Base-by-base conservation (phyloP, 1,140 invertebrate species). In the Metaphire vulgaris region DNA sequence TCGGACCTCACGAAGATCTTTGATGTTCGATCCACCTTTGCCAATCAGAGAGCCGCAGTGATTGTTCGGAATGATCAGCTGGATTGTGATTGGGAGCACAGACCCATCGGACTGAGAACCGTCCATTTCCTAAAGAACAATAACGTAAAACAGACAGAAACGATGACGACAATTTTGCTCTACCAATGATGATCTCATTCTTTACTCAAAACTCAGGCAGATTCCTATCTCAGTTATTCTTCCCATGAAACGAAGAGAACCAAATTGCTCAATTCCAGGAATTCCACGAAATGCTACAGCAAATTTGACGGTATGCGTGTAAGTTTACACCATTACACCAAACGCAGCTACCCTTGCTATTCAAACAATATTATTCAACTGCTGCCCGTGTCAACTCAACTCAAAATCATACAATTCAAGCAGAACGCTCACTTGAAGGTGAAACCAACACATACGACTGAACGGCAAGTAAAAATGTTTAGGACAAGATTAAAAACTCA, bases 41-140 rank as follows among this genome's bases (percentile, higher is more conserved):
- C 93, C 94, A 87, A 98, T 98, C 79, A 98, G 90, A 15, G 94
- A 97, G 78, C 96, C 96, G 88, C 96, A 98, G 86, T 98, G 96
- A 78, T 94, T 96, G 28, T 96, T 96, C 67, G 96, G 96, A 79
- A 98, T 95, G 84, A 98, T 97, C 79, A 98, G 90, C 81, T 95
- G 90, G 77, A 96, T 79, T 86, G 69, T 94, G 92, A 89, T 97
- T 92, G 75, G 26, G n/a, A 28, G 31, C 29, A 28, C 31, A 41
- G 32, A 32, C 28, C 34, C 33, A 32, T 30, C 26, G n/a, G 33
- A 71, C 30, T 71, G 33, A 71, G 30, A 32, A n/a, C 29, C 32
- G 69, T 32, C 69, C 69, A 71, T 71, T 31, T 31, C 32, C 2
- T n/a, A 71, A 0, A 41, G 1, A 33, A 21, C 15, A 73, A 56